These are phyloP conservation scores for Chrosomus eos DNA, from an alignment of 2,797 vertebrate species.

Conservation along the genomic window DNA sequence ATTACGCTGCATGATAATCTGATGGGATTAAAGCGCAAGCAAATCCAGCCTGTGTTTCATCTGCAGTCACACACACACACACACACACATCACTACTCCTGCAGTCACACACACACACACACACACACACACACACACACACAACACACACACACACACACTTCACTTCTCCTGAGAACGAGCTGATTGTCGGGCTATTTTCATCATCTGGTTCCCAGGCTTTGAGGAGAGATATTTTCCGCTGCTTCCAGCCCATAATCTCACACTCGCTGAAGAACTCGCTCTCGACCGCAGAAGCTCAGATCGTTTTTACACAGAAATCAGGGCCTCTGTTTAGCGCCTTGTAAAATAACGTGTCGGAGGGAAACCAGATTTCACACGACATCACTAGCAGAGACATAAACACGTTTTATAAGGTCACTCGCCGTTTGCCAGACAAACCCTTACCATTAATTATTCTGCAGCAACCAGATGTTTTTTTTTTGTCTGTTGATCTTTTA, in stretches of 20 bases:
- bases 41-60: neutral
- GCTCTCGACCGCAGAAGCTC: neutral
- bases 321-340: neutral
- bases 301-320: neutral
- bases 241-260: neutral
- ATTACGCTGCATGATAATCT: slow-evolving; percentile 19
- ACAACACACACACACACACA: too few species aligned
- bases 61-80: neutral
- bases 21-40: slow-evolving; percentile 14
- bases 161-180: too few species aligned
- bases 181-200: neutral
- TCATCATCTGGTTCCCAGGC: neutral
- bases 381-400: neutral
- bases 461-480: neutral
- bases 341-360: neutral
- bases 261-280: neutral
- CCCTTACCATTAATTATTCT: neutral
- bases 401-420: slow-evolving; percentile 7
- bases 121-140: too few species aligned
- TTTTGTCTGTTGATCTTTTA: too few species aligned
- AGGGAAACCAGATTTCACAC: neutral
- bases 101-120: too few species aligned
- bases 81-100: too few species aligned
- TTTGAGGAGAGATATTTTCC: neutral
- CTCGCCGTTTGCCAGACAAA: neutral